Evolutionary conservation across 2,113 vertebrate genomes (phyloP).

Genomic region (Alectura lathami): DNA sequence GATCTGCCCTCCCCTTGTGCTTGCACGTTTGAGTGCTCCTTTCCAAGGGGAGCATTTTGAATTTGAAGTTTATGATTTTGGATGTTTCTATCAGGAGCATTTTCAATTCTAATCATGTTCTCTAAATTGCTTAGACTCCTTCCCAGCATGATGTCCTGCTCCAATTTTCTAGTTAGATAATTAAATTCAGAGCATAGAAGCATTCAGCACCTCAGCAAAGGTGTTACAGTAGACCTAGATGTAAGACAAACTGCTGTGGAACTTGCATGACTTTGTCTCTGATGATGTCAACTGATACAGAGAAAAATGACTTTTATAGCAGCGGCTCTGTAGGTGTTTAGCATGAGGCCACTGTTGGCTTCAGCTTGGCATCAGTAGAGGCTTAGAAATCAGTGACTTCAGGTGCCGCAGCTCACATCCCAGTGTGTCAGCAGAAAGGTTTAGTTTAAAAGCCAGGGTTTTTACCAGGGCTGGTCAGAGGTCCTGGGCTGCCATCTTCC

Average conservation of each 20-base stretch:
- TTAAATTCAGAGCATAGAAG: neutral
- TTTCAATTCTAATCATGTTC: conserved; percentile 25
- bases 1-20: neutral
- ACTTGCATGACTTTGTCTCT: neutral
- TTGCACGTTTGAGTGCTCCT: neutral
- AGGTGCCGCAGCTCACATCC: neutral
- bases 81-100: neutral
- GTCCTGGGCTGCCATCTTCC: neutral
- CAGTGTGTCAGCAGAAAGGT: fast-evolving
- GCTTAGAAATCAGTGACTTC: neutral
- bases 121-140: neutral
- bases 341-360: fast-evolving
- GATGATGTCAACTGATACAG: neutral
- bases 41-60: neutral
- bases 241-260: neutral
- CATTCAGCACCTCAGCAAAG: neutral
- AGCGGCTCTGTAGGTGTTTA: fast-evolving
- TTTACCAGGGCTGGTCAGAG: neutral
- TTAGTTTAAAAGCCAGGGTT: neutral
- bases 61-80: neutral
- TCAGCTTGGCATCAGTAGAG: neutral
- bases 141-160: conserved; percentile 24
- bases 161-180: conserved; percentile 7
- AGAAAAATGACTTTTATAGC: neutral
- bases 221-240: fast-evolving